Evolutionary conservation across 2,113 vertebrate species (phyloP).

Genomic region (Colius striatus): DNA sequence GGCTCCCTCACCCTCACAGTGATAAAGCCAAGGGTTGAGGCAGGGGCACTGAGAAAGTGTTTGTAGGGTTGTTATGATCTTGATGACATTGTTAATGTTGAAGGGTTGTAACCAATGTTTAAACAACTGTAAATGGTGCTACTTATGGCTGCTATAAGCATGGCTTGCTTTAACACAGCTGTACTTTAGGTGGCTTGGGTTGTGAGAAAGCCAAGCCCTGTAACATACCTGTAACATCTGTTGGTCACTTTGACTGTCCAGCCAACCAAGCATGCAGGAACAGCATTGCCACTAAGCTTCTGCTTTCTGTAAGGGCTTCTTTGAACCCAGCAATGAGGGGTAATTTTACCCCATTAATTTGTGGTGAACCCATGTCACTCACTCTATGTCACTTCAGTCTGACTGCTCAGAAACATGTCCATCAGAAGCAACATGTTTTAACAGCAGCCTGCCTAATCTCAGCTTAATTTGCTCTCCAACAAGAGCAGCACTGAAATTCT

Average conservation of each 20-base stretch:
- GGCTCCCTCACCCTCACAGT: neutral
- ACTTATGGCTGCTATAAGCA: neutral
- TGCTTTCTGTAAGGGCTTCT: neutral
- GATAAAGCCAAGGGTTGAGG: neutral
- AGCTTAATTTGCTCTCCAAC: neutral
- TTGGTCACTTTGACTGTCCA: neutral
- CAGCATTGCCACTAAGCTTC: neutral
- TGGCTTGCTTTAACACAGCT: neutral
- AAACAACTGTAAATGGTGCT: neutral
- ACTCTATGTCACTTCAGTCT: rapidly evolving
- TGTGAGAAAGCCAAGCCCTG: neutral
- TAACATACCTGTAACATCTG: neutral
- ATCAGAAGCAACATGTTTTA: neutral
- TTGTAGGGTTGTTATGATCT: neutral
- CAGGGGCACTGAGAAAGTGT: neutral
- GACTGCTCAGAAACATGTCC: neutral
- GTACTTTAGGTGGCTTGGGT: neutral
- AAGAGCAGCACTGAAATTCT: neutral
- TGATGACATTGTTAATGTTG: neutral
- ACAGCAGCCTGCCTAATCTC: neutral
- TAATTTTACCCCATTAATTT: neutral
- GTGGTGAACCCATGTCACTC: neutral
- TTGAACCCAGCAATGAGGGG: neutral
- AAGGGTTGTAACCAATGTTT: neutral
- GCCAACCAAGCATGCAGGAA: neutral